These are phyloP conservation scores for Pachydiplax longipennis DNA, from an alignment of 2,888 invertebrate genomes.

Conservation along the genomic window DNA sequence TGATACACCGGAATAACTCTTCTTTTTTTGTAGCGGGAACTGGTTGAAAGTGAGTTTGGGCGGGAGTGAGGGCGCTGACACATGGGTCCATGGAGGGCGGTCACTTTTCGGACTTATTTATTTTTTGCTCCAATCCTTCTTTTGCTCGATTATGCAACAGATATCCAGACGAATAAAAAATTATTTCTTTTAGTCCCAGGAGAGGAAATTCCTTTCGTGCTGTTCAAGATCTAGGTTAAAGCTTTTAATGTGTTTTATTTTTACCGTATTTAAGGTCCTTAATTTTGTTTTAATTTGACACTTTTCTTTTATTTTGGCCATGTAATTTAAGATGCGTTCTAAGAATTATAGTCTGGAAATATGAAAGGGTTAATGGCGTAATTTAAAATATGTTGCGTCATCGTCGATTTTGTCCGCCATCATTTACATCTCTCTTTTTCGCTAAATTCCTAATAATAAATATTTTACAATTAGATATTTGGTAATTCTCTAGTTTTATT, in stretches of 20 bases:
- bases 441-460: no score
- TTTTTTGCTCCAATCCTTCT: conserved; percentile 1
- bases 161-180: background rate
- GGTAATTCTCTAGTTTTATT: no score
- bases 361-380: background rate
- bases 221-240: conserved; percentile 37
- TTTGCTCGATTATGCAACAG: background rate
- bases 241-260: background rate
- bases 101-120: background rate
- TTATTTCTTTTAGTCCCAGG: background rate
- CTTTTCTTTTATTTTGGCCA: background rate
- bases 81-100: conserved; percentile 9
- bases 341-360: background rate
- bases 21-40: background rate
- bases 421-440: no score
- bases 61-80: background rate
- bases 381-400: background rate
- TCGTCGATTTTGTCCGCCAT: background rate
- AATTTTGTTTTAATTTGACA: background rate
- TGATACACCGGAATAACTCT: background rate
- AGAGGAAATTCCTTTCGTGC: background rate
- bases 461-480: background rate
- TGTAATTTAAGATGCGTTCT: background rate
- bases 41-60: background rate
- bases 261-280: background rate